Evolutionary conservation across 92 coral and sea anemone species (phyloP), one percentile per base, ranked within the genome.

Genomic region (Montipora capitata): DNA sequence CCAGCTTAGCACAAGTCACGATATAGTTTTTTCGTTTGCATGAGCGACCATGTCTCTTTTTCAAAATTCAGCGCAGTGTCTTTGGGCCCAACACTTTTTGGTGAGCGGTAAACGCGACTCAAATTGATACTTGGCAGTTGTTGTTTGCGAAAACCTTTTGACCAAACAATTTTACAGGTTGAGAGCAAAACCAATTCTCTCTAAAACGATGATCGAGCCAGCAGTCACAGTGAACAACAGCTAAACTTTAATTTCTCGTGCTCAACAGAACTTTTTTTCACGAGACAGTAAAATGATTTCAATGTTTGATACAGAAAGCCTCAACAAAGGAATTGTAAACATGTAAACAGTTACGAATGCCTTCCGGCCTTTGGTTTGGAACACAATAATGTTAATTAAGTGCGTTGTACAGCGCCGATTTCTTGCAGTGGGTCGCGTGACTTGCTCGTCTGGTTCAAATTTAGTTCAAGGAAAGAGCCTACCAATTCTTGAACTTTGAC

Each of bases 361-460:
- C 69, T 83, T 83, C 87, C 79, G 87, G 80, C 72, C 67, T 70
- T 83, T 40, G 41, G 79, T 58, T 75, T 27, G 12, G 45, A 10
- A 73, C 72, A 72, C 87, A 83, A 72, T 83, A 44, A 70, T 83
- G 16, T 83, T 83, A 83, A 83, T 83, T 83, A 83, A 83, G 79
- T 59, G 80, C 40, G 44, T 4, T 83, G 57, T 83, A 39, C 13
- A 16, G 73, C 71, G 73, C 56, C 57, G 57, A 41, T 10, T 40
- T 12, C 9, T 41, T 59, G 27, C 52, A 7, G 35, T 41, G 9
- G 59, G 38, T 40, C 79, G 79, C 51, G 72, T 41, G 87, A 38
- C 56, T 48, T 3, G 58, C 18, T 6, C 3, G 70, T 69, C 20
- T 57, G 35, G 35, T 27, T 27, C 57, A n/a, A 56, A 42, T 41